Percentiles rank a stretch among this genome's conserved stretches.
Evolutionary conservation across 2,113 vertebrate species (phyloP).

Genomic region (Etia nguti): DNA sequence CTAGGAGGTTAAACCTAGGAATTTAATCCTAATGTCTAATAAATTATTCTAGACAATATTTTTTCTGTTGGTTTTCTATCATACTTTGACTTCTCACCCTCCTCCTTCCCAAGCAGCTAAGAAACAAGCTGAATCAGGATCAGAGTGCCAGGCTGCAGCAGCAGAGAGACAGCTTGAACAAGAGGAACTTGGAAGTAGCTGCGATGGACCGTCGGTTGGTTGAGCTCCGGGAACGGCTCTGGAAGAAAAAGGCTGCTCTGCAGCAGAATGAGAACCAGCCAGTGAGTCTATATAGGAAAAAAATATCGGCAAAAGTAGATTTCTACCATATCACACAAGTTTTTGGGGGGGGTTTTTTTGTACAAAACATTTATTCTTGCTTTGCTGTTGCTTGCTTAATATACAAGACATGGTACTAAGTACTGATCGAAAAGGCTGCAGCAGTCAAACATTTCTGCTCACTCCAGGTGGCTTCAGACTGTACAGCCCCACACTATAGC

Average conservation of each 20-base stretch:
- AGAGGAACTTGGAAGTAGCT: conserved; percentile 85
- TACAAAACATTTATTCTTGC: not conserved
- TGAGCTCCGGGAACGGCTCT: conserved; percentile 86
- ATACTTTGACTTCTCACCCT: not conserved
- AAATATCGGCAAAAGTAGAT: not conserved
- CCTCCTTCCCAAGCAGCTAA: conserved; percentile 74
- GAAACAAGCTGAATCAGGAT: conserved; percentile 91
- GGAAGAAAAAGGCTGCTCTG: conserved; percentile 93
- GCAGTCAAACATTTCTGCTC: not conserved
- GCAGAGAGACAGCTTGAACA: conserved; percentile 87
- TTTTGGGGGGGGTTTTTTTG: not conserved
- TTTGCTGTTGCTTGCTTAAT: not conserved
- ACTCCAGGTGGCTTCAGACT: conserved; percentile 68
- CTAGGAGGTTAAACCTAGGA: not conserved
- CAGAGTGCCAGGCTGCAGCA: conserved; percentile 88
- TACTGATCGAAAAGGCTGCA: not conserved
- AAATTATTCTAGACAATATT: not conserved
- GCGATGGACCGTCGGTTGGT: conserved; percentile 87
- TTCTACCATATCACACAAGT: not conserved
- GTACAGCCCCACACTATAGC: conserved; percentile 63
- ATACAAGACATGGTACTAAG: not conserved
- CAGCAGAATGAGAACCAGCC: conserved; percentile 88
- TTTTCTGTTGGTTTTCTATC: not conserved
- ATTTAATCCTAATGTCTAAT: not conserved
- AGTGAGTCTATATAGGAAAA: conserved; percentile 60